Conservation (phyloP, 2,888 invertebrate species). For the Drosophila siamana region DNA sequence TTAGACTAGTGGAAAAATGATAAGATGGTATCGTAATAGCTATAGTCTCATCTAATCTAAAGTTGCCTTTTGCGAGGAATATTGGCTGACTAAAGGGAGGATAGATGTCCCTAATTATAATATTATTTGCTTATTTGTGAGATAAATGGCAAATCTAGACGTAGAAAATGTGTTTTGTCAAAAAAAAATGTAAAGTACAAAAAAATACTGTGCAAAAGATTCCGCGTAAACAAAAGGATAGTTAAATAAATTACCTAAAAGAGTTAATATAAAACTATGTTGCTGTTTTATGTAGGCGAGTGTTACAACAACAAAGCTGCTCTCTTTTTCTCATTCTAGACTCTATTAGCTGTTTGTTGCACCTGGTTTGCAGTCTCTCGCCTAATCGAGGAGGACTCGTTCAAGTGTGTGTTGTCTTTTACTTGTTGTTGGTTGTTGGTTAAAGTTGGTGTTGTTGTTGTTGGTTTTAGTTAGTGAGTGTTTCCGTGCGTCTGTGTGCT, state of each 20-base stretch:
- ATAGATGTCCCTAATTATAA: constrained; percentile 16
- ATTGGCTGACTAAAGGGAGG: constrained; percentile 47
- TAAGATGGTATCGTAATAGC: constrained; percentile 24
- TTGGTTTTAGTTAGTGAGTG: constrained; percentile 24
- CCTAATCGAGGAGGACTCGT: constrained; percentile 2
- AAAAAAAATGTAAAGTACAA: constrained; percentile 54
- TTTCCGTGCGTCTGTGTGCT: constrained; percentile 37
- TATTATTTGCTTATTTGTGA: constrained; percentile 30
- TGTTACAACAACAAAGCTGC: constrained; percentile 41
- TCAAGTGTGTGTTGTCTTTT: constrained; percentile 43
- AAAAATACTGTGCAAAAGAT: constrained; percentile 72
- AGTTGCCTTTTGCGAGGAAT: constrained; percentile 55
- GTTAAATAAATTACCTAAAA: constrained; percentile 45
- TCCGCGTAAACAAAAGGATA: constrained; percentile 32
- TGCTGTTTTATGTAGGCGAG: constrained; percentile 47
- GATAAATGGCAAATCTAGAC: constrained; percentile 57
- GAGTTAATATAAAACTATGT: constrained; percentile 44
- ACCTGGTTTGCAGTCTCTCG: constrained; percentile 15
- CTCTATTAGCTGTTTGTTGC: constrained; percentile 49
- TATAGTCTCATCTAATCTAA: constrained; percentile 4
- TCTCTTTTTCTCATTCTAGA: constrained; percentile 33
- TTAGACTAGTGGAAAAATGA: constrained; percentile 54
- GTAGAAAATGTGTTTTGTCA: constrained; percentile 6
- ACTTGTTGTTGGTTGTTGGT: constrained; percentile 19
- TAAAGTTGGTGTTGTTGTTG: constrained; percentile 1